Evolutionary conservation across 1,140 invertebrate genomes (phyloP).

Genomic region (Apis florea): DNA sequence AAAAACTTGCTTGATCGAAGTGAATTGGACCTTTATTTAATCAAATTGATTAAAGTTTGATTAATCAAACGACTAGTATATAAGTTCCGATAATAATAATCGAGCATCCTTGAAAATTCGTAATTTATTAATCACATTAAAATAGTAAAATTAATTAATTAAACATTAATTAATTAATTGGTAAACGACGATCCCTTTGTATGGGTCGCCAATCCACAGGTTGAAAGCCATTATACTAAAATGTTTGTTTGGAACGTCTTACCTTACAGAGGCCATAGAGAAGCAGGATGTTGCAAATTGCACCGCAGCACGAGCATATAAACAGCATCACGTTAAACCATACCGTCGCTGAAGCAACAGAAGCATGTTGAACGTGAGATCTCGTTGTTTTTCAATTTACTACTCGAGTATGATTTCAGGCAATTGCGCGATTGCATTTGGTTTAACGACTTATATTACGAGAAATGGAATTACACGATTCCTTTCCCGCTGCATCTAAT

Average conservation of each 20-base stretch:
- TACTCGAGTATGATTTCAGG: background rate
- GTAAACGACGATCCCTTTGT: too few relatives aligned
- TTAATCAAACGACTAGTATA: too few relatives aligned
- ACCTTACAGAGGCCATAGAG: constrained; percentile 81
- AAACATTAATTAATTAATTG: too few relatives aligned
- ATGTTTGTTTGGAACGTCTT: constrained; percentile 46
- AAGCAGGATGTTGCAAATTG: constrained; percentile 79
- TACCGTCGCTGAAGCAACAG: constrained; percentile 78
- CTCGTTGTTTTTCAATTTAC: background rate
- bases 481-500: background rate
- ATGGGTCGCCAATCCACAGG: too few relatives aligned
- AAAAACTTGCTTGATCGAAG: too few relatives aligned
- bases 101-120: too few relatives aligned
- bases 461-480: too few relatives aligned
- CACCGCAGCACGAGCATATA: constrained; percentile 77
- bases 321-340: constrained; percentile 79
- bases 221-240: background rate
- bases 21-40: too few relatives aligned
- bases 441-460: background rate
- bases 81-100: too few relatives aligned
- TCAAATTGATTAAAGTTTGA: too few relatives aligned
- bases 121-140: too few relatives aligned
- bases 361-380: constrained; percentile 33
- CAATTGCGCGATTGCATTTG: background rate
- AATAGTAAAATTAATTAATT: too few relatives aligned